Evolutionary conservation across 2,888 invertebrate species (phyloP).

Genomic region (Caenorhabditis doughertyi): DNA sequence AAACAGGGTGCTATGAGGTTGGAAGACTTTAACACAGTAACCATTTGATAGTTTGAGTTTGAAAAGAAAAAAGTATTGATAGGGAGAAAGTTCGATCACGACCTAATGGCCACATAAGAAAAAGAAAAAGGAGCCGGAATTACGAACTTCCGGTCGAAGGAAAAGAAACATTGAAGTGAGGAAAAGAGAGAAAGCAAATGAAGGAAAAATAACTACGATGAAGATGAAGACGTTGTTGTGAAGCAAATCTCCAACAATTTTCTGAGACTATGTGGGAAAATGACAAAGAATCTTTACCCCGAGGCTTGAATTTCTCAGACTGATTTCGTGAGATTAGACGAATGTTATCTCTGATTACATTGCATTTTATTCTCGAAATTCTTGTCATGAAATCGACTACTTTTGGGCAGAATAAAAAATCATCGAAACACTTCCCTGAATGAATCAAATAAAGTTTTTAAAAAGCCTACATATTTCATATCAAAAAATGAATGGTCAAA

Average conservation of each 20-base stretch:
- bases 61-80: slow-evolving; percentile 12
- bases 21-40: not conserved
- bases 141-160: slow-evolving; percentile 42
- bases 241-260: slow-evolving; percentile 8
- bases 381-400: no score
- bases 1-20: slow-evolving; percentile 20
- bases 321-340: not conserved
- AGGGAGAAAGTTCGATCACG: not conserved
- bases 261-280: slow-evolving; percentile 23
- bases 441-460: no score
- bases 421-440: no score
- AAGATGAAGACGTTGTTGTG: slow-evolving; percentile 39
- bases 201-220: slow-evolving; percentile 34
- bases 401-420: not conserved
- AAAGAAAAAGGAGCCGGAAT: slow-evolving; percentile 21
- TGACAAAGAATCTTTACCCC: slow-evolving; percentile 27
- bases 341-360: slow-evolving; percentile 1
- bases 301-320: slow-evolving; percentile 1
- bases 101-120: slow-evolving; percentile 28
- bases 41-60: slow-evolving; percentile 25
- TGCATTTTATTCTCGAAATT: no score
- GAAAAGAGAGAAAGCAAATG: slow-evolving; percentile 21
- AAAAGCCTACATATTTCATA: no score
- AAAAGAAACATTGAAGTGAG: slow-evolving; percentile 10
- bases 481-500: not conserved